These are phyloP conservation scores for Torymus auratus DNA, from an alignment of 2,888 invertebrate species.

Conservation along the genomic window DNA sequence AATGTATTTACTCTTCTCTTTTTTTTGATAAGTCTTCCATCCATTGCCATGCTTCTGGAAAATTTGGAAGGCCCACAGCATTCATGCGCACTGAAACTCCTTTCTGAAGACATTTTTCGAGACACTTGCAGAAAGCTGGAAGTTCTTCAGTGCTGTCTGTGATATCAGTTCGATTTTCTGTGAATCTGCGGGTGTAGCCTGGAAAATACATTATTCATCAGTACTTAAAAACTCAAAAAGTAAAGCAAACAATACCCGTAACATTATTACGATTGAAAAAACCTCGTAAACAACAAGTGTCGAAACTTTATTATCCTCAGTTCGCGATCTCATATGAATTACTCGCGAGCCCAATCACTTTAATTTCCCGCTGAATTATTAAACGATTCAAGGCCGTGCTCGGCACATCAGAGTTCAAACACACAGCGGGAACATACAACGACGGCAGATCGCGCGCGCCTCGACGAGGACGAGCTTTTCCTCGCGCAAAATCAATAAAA, in stretches of 20 bases:
- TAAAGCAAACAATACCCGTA: too few species aligned
- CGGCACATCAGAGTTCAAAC: slow-evolving; percentile 6
- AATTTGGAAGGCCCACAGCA: slow-evolving; percentile 75
- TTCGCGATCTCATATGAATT: too few species aligned
- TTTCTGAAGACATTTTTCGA: slow-evolving; percentile 80
- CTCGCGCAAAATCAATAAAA: slow-evolving; percentile 42
- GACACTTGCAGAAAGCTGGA: slow-evolving; percentile 77
- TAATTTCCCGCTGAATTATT: slow-evolving; percentile 7
- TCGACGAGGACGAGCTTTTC: not conserved
- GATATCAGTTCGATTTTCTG: slow-evolving; percentile 74
- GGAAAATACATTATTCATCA: slow-evolving; percentile 28
- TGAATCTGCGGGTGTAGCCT: slow-evolving; percentile 76
- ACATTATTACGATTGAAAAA: too few species aligned
- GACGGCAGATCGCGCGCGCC: too few species aligned
- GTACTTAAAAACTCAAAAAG: too few species aligned
- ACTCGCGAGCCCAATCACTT: not conserved
- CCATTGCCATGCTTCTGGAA: slow-evolving; percentile 79
- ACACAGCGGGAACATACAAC: slow-evolving; percentile 34
- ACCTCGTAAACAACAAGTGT: too few species aligned
- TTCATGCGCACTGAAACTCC: slow-evolving; percentile 77
- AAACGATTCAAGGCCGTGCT: not conserved
- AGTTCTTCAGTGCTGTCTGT: slow-evolving; percentile 78
- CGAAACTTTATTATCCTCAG: too few species aligned
- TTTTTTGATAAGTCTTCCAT: slow-evolving; percentile 77
- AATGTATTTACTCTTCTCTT: slow-evolving; percentile 52